These are phyloP conservation scores for Heteractis magnifica DNA, from an alignment of 92 coral and sea anemone species.

Conservation along the genomic window DNA sequence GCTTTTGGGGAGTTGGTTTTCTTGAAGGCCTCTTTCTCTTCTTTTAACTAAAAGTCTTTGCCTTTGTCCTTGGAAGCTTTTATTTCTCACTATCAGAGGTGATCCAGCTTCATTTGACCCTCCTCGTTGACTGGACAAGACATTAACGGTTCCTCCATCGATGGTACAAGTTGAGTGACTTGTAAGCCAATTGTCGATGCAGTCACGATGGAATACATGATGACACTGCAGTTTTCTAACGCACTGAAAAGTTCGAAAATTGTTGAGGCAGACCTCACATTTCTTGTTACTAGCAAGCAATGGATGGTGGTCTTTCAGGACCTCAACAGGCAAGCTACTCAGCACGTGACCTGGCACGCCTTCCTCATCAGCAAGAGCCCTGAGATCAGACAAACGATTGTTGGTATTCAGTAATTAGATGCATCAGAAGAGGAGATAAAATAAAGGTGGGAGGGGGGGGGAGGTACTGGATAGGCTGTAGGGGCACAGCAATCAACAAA, in stretches of 20 bases:
- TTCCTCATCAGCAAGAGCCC: slow-evolving; percentile 70
- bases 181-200: slow-evolving; percentile 91
- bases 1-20: slow-evolving; percentile 30
- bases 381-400: slow-evolving; percentile 10
- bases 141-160: slow-evolving; percentile 58
- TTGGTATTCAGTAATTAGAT: neutral
- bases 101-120: slow-evolving; percentile 12
- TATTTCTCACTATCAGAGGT: slow-evolving; percentile 15
- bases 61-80: slow-evolving; percentile 29
- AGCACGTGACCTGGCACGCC: slow-evolving; percentile 87
- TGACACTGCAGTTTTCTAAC: slow-evolving; percentile 78
- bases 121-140: slow-evolving; percentile 4
- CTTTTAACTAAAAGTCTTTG: slow-evolving; percentile 50
- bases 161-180: slow-evolving; percentile 85
- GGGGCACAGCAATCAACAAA: no score
- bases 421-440: neutral
- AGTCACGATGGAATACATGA: slow-evolving; percentile 85
- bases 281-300: slow-evolving; percentile 53
- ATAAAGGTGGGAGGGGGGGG: no score
- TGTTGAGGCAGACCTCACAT: slow-evolving; percentile 81
- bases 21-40: slow-evolving; percentile 23
- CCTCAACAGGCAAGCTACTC: slow-evolving; percentile 77
- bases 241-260: slow-evolving; percentile 68
- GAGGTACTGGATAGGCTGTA: no score
- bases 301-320: slow-evolving; percentile 75